A percentile compares a stretch with the other conserved stretches of the same genome.
Conservation (phyloP, 2,797 vertebrate species). For the Ara ararauna region DNA sequence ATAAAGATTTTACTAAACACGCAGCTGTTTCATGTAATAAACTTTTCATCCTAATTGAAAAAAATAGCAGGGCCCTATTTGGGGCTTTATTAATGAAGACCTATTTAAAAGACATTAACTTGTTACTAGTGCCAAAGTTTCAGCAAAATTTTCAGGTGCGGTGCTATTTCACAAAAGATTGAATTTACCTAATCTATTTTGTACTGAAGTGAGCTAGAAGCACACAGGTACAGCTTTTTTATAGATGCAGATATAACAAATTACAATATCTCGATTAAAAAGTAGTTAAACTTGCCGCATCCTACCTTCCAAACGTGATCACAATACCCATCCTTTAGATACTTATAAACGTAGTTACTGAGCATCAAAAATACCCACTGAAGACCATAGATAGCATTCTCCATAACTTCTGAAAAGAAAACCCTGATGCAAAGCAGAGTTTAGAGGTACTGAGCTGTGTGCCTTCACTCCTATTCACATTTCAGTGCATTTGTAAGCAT, state of each 20-base stretch:
- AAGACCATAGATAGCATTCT: fast-evolving
- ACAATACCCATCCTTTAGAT: neutral
- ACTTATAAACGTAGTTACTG: neutral
- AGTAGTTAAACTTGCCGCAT: neutral
- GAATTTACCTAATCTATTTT: neutral
- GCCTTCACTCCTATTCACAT: neutral
- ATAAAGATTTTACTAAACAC: neutral
- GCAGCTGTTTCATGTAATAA: neutral
- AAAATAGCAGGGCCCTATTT: neutral
- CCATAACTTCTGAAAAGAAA: neutral
- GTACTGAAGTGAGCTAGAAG: neutral
- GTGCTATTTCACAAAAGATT: neutral
- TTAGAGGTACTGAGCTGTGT: neutral
- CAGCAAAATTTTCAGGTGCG: neutral
- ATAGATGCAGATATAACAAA: neutral
- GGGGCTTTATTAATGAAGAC: neutral
- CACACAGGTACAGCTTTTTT: neutral
- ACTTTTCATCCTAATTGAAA: neutral
- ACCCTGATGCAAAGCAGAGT: neutral
- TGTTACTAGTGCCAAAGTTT: neutral
- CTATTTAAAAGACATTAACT: neutral
- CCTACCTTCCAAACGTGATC: neutral
- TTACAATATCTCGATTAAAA: neutral
- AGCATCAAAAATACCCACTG: neutral
- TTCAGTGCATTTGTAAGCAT: neutral